phyloP scores from a whole-genome alignment of 2,797 vertebrate species.

The Rhinatrema bivittatum region DNA sequence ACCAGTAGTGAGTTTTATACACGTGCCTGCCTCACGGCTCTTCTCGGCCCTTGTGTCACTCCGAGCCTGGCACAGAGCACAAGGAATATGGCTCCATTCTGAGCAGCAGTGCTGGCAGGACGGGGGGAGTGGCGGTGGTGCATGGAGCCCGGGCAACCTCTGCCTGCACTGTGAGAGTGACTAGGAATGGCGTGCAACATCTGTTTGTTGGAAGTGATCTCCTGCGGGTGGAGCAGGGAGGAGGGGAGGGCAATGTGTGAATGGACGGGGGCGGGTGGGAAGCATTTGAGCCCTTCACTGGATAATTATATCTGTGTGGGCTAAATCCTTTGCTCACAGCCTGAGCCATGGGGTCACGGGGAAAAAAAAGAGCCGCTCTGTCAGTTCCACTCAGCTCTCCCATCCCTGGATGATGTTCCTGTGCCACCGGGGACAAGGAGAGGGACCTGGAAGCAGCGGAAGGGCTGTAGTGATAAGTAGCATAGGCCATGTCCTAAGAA shows the following conservation, averaged over 20 bases:
- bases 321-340: constrained; percentile 8
- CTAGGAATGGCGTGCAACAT: constrained; percentile 41
- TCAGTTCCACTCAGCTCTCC: constrained; percentile 28
- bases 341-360: constrained; percentile 20
- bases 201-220: constrained; percentile 18
- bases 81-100: too few relatives aligned
- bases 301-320: neutral
- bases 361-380: constrained; percentile 42
- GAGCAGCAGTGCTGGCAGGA: too few relatives aligned
- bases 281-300: constrained; percentile 1
- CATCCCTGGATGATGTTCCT: constrained; percentile 4
- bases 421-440: neutral
- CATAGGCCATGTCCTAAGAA: neutral
- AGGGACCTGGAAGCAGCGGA: fast-evolving
- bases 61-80: too few relatives aligned
- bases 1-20: too few relatives aligned
- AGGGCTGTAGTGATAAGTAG: neutral
- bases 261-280: too few relatives aligned
- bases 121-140: too few relatives aligned
- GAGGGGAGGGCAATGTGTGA: too few relatives aligned
- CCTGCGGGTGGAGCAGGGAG: neutral
- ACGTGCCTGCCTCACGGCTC: too few relatives aligned
- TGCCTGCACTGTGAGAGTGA: too few relatives aligned
- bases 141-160: too few relatives aligned
- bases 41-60: too few relatives aligned